These are phyloP conservation scores for Calephelis virginiensis DNA, from an alignment of 1,140 invertebrate genomes.

Conservation along the genomic window DNA sequence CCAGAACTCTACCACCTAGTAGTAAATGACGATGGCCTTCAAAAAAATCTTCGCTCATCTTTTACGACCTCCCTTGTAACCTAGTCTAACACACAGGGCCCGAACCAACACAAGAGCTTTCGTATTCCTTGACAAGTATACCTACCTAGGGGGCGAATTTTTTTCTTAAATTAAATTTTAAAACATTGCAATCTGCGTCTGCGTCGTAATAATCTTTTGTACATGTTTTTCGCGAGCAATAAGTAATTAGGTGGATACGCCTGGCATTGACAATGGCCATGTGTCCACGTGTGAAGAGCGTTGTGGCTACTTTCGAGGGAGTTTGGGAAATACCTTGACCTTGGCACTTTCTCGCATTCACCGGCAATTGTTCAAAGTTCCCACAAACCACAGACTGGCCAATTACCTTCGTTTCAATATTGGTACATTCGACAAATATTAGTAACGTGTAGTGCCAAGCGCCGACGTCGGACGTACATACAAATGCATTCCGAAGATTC, in stretches of 20 bases:
- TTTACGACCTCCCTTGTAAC: too few relatives aligned
- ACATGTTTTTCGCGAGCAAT: neutral
- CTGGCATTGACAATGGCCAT: neutral
- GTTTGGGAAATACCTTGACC: conserved; percentile 10
- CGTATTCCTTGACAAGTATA: too few relatives aligned
- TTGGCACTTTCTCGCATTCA: conserved; percentile 11
- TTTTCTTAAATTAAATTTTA: too few relatives aligned
- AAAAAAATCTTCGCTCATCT: too few relatives aligned
- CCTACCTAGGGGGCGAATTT: too few relatives aligned
- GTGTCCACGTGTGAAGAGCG: neutral
- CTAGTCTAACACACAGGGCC: too few relatives aligned
- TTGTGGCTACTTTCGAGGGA: conserved; percentile 3
- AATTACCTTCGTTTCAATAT: neutral
- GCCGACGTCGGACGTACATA: too few relatives aligned
- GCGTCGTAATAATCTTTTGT: neutral
- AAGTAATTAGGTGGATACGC: neutral
- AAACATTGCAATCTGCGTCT: too few relatives aligned
- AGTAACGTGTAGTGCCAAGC: neutral
- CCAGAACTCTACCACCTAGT: too few relatives aligned
- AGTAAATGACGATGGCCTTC: too few relatives aligned
- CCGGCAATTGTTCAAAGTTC: neutral
- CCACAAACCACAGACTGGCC: neutral
- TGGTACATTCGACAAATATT: neutral
- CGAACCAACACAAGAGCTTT: too few relatives aligned
- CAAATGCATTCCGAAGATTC: neutral